Evolutionary conservation across 2,797 vertebrate genomes (phyloP), one percentile per base, ranked within the genome.

Genomic region (Argentina silus): DNA sequence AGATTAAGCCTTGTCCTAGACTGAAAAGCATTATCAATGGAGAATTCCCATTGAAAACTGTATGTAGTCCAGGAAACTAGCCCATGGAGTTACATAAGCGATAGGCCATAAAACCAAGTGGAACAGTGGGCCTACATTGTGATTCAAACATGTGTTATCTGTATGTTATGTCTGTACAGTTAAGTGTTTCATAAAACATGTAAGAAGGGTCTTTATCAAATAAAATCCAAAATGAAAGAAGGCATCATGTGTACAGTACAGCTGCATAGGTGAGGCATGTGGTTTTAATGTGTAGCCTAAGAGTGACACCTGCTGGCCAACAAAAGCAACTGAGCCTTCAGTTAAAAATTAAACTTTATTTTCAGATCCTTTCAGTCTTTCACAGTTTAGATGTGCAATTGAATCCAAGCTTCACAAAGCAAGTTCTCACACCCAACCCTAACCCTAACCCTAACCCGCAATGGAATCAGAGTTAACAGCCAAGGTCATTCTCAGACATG

Each of bases 281-380:
- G 48, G 14, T 51, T 21, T 23, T 63, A 8, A 67, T n/a, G n/a
- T 77, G 51, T 11, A 12, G 15, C 1, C 11, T 62, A 72, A 36
- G 67, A 76, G 82, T 86, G 89, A 74, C 89, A 86, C 48, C 91
- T 92, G 74, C 60, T 92, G 91, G 89, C 0, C 67, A 83, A 65
- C 73, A 79, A 70, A 59, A 6, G 21, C 44, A 63, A 70, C 2
- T 0, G 2, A 21, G 11, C 3, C 50, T 43, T 11, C 23, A 15
- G 21, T 64, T 77, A 19, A 15, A 85, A 87, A 84, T 67, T 0
- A 51, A 72, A 75, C 56, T 87, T 89, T 82, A 88, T 88, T 88
- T 67, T 0, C 51, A 48, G 8, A 9, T 67, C 14, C 23, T 56
- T 66, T 71, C 7, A 19, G 36, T 17, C n/a, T 47, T 47, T 9